Percentiles rank a stretch among this genome's conserved stretches.
Conservation (phyloP, 2,797 vertebrate species). For the Hyperoplus immaculatus region DNA sequence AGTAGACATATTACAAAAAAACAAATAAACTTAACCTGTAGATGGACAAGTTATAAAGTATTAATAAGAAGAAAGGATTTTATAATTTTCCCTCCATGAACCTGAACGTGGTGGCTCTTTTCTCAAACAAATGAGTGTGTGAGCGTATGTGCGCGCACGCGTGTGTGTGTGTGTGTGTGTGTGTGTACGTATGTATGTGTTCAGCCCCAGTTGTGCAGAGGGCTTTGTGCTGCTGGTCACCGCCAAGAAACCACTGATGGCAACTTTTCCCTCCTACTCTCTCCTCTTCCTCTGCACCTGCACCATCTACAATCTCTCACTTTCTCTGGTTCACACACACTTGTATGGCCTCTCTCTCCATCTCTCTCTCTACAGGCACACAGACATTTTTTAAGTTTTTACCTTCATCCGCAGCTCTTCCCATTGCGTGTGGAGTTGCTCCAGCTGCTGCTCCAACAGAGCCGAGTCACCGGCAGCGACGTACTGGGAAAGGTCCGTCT, state of each 20-base stretch:
- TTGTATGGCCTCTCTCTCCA: neutral
- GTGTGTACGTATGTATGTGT: slow-evolving; percentile 36
- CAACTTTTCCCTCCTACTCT: slow-evolving; percentile 55
- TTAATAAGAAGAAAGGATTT: neutral
- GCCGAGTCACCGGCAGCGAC: slow-evolving; percentile 85
- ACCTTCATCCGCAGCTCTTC: slow-evolving; percentile 90
- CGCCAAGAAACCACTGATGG: slow-evolving; percentile 55
- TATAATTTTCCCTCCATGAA: slow-evolving; percentile 64
- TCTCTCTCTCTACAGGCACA: neutral
- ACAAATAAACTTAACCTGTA: neutral
- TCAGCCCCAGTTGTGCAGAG: slow-evolving; percentile 48
- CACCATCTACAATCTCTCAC: slow-evolving; percentile 10
- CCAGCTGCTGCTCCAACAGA: slow-evolving; percentile 89
- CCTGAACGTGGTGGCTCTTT: slow-evolving; percentile 44
- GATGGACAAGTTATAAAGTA: neutral
- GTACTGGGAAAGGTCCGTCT: slow-evolving; percentile 86
- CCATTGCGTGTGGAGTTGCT: slow-evolving; percentile 92
- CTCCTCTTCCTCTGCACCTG: slow-evolving; percentile 36
- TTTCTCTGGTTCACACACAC: neutral
- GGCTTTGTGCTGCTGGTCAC: slow-evolving; percentile 72
- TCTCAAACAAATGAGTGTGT: slow-evolving; percentile 54
- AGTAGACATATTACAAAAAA: slow-evolving; percentile 4
- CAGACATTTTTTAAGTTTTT: slow-evolving; percentile 34
- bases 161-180: slow-evolving; percentile 41
- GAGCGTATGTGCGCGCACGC: slow-evolving; percentile 30